Evolutionary conservation across 2,113 vertebrate genomes (phyloP), one percentile per base, ranked within the genome.

Genomic region (Macrotus californicus): DNA sequence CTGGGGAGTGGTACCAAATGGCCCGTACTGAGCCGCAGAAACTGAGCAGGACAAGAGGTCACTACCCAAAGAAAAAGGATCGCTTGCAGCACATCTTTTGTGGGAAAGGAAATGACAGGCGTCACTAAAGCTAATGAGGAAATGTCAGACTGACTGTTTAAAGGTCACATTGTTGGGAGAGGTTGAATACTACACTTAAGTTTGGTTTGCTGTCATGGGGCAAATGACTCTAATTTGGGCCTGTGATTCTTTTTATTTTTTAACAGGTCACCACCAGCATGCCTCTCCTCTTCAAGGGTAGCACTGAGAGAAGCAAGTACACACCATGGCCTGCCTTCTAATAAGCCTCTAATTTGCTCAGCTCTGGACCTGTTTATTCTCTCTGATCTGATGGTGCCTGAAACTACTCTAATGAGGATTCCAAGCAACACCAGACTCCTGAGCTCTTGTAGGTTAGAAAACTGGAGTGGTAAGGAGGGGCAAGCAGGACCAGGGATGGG

Each of bases 391-490:
- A 34, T 22, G 31, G 10, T 36, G 31, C 39, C 66, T 1, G 9
- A 41, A 31, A 13, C 54, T 29, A 26, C 36, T 66, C 4, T 26
- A 52, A 73, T 11, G 34, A 81, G 50, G 54, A 7, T 43, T 83
- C 54, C 59, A 7, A 2, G 46, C 12, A 41, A 41, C n/a, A 79
- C 50, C 24, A 48, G 36, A 36, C 56, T 70, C 41, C 29, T 12
- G 11, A 19, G 41, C 36, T 36, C 31, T 4, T 50, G 41, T 31
- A 31, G 48, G 43, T 36, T 22, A 54, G 64, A 69, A 79, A 79
- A 24, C 9, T 4, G 34, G 18, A 21, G 6, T 2, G 1, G 5
- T 6, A 50, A 36, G 18, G 59, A 56, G 5, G 7, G 1, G 21
- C 8, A 22, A 16, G 21, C 70, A 54, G 31, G 59, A 9, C 52